phyloP scores from a whole-genome alignment of 2,797 vertebrate species.

The Acanthopagrus latus region DNA sequence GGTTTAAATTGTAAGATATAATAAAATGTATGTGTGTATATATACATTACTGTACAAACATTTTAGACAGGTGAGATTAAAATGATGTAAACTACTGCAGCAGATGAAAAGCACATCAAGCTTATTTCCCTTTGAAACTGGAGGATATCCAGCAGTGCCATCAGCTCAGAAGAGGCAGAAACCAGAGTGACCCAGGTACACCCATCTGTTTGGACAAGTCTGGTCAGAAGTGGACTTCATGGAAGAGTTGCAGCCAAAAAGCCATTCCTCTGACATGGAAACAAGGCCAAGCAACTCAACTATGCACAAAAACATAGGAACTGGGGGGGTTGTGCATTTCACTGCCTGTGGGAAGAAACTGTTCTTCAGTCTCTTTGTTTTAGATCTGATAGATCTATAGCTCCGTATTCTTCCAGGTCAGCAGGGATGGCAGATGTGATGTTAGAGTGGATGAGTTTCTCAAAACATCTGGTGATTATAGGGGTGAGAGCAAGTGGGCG shows the following conservation, averaged over 20 bases:
- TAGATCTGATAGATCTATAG: too few species aligned
- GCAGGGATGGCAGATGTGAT: too few species aligned
- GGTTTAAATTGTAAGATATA: too few species aligned
- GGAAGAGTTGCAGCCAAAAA: constrained; percentile 4
- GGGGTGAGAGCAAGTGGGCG: too few species aligned
- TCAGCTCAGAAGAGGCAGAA: constrained; percentile 36
- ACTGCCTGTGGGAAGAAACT: too few species aligned
- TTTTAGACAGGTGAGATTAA: too few species aligned
- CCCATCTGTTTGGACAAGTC: constrained; percentile 58
- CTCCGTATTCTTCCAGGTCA: too few species aligned
- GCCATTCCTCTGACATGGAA: constrained; percentile 37
- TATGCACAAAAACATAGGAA: constrained; percentile 47
- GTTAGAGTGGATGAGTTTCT: too few species aligned
- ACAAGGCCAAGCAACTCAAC: constrained; percentile 49
- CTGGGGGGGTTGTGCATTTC: not conserved
- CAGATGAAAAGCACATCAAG: constrained; percentile 44
- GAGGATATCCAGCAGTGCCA: constrained; percentile 30
- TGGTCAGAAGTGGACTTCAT: constrained; percentile 27
- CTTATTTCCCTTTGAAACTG: not conserved
- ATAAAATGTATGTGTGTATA: too few species aligned
- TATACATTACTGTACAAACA: too few species aligned
- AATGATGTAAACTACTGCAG: constrained; percentile 17
- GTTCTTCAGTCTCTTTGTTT: too few species aligned
- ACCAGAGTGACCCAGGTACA: constrained; percentile 35
- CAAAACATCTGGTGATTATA: too few species aligned